Base-by-base conservation (phyloP, 2,888 invertebrate species). In the Noctua fimbriata region DNA sequence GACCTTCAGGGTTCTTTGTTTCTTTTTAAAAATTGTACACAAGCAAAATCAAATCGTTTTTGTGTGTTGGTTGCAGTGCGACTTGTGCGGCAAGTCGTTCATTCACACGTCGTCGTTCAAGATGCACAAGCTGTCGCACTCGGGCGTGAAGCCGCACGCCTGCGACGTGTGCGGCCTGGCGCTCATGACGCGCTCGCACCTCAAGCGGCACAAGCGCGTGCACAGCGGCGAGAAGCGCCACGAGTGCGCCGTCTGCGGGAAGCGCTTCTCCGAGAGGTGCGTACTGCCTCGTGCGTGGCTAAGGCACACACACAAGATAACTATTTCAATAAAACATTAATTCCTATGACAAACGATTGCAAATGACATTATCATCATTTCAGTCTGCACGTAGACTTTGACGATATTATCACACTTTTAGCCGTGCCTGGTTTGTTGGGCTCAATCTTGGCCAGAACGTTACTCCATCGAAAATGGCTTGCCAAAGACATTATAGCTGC, bases 91-190 rank as follows among this genome's bases (percentile, higher is more conserved):
- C 88, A 97, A 97, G 94, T 97, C 97, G 84, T 97, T 97, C 94
- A 97, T 98, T 90, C 98, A 98, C 96, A 98, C 98, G 90, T 97
- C 98, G 66, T 98, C 98, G 67, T 98, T 98, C 95, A 97, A 97
- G 93, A 97, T 98, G 97, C 98, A 98, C 94, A 97, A 97, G 92
- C 93, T 98, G 91, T 97, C 97, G 52, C 98, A 98, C 94, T 96
- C 97, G 67, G 97, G 97, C 83, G 93, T 97, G 86, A 97, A 97
- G 94, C 96, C 97, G 79, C 97, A 97, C 95, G 94, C 97, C 84
- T 98, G 98, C 92, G 95, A 95, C 89, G 94, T 97, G 87, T 98
- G 98, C 93, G 97, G 97, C 36, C 94, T 97, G 75, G 97, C 97
- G 84, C 96, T 98, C 70, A 96, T 97, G 93, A 97, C 98, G 85